Evolutionary conservation across 2,888 invertebrate species (phyloP).

Genomic region (Schizotus pectinicornis): DNA sequence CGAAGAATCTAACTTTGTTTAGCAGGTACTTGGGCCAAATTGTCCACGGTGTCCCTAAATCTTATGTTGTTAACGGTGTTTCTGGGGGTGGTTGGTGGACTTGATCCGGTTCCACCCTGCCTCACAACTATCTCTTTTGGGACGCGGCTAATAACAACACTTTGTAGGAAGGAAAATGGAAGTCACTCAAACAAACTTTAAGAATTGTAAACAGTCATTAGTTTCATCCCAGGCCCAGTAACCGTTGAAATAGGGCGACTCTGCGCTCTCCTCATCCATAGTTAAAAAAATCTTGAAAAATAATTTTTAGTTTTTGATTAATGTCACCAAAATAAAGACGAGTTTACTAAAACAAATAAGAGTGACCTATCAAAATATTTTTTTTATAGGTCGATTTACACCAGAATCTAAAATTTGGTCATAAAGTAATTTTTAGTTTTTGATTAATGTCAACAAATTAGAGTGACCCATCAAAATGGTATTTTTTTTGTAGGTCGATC

Average conservation of each 20-base stretch:
- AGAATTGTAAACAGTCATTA: conserved; percentile 30
- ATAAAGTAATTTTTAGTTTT: background rate
- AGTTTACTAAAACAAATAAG: too few relatives aligned
- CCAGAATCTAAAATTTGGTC: too few relatives aligned
- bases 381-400: background rate
- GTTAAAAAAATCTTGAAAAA: background rate
- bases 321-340: too few relatives aligned
- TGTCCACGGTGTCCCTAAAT: conserved; percentile 63
- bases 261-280: conserved; percentile 6
- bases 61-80: conserved; percentile 47
- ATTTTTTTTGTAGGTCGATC: background rate
- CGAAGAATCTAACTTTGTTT: background rate
- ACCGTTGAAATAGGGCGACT: conserved; percentile 50
- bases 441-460: too few relatives aligned
- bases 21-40: conserved; percentile 60
- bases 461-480: too few relatives aligned
- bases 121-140: conserved; percentile 52
- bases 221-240: conserved; percentile 63
- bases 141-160: conserved; percentile 30
- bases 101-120: conserved; percentile 31
- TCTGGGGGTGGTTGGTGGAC: conserved; percentile 25
- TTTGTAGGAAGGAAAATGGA: conserved; percentile 49
- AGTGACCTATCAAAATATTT: too few relatives aligned
- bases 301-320: background rate
- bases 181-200: conserved; percentile 23